Percentiles rank a stretch among this genome's conserved stretches.
These are phyloP conservation scores for Orestias chungarensis DNA, from an alignment of 2,797 vertebrate species.

Conservation along the genomic window DNA sequence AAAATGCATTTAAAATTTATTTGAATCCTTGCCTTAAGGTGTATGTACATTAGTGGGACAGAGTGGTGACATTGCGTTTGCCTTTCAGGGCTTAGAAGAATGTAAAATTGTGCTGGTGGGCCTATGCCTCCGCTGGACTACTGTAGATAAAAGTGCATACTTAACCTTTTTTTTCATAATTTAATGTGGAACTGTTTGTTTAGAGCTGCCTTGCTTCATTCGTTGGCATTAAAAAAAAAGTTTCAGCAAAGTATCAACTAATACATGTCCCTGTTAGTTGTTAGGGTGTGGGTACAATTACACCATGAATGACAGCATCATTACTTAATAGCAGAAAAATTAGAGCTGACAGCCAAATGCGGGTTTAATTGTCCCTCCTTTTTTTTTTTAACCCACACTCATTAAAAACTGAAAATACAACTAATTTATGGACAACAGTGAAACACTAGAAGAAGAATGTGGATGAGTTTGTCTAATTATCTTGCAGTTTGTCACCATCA, in stretches of 20 bases:
- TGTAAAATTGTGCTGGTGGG: background rate
- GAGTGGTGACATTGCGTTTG: too few relatives aligned
- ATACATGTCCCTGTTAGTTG: constrained; percentile 39
- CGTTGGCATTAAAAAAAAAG: background rate
- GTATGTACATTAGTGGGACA: too few relatives aligned
- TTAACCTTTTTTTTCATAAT: background rate
- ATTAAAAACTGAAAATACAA: constrained; percentile 4
- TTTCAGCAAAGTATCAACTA: constrained; percentile 35
- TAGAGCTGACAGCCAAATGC: constrained; percentile 43
- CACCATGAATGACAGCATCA: constrained; percentile 50
- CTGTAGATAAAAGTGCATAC: background rate
- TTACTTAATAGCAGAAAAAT: constrained; percentile 58
- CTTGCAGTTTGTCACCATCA: constrained; percentile 1
- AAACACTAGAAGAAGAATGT: background rate
- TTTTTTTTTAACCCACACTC: background rate
- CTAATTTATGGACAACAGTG: background rate
- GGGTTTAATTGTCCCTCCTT: constrained; percentile 18
- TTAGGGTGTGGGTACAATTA: constrained; percentile 64
- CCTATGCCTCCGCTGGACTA: too few relatives aligned
- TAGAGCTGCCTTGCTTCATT: background rate
- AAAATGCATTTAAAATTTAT: too few relatives aligned
- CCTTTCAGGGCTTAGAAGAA: too few relatives aligned
- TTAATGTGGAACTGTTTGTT: background rate
- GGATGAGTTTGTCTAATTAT: constrained; percentile 7
- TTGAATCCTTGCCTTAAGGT: too few relatives aligned